Evolutionary conservation across 2,113 vertebrate genomes (phyloP).

Genomic region (Odontesthes bonariensis): DNA sequence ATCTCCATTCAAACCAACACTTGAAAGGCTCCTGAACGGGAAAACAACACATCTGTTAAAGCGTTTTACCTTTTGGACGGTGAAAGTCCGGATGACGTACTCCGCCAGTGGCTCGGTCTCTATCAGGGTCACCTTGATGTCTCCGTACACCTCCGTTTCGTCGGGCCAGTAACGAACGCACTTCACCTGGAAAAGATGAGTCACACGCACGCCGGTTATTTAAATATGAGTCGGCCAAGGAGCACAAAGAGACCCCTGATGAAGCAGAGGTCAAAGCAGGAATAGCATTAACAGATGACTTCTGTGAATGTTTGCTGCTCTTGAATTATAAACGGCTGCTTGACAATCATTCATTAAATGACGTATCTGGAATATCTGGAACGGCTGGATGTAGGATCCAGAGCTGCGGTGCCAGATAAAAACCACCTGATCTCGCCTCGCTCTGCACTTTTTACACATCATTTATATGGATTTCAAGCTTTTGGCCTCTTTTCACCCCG

Average conservation of each 20-base stretch:
- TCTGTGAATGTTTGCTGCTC: no score
- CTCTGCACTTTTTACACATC: no score
- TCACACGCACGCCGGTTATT: background rate
- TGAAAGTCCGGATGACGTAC: slow-evolving; percentile 96
- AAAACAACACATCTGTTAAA: background rate
- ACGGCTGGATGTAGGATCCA: no score
- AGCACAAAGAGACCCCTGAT: background rate
- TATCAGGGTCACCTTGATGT: slow-evolving; percentile 96
- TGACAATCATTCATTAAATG: no score
- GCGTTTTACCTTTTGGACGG: slow-evolving; percentile 95
- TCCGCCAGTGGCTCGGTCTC: slow-evolving; percentile 96
- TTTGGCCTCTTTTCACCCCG: no score
- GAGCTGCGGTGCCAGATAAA: no score
- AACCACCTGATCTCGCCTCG: no score
- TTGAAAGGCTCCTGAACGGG: background rate
- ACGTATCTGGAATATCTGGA: no score
- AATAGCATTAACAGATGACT: background rate
- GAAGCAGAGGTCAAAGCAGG: background rate
- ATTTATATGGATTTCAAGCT: no score
- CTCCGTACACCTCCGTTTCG: slow-evolving; percentile 95
- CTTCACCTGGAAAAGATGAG: slow-evolving; percentile 87
- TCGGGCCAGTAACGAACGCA: slow-evolving; percentile 98
- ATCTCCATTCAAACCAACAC: background rate
- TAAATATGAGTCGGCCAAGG: background rate
- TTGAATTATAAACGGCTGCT: no score